Conservation (phyloP, 2,888 invertebrate genomes). For the Allophyes oxyacanthae region DNA sequence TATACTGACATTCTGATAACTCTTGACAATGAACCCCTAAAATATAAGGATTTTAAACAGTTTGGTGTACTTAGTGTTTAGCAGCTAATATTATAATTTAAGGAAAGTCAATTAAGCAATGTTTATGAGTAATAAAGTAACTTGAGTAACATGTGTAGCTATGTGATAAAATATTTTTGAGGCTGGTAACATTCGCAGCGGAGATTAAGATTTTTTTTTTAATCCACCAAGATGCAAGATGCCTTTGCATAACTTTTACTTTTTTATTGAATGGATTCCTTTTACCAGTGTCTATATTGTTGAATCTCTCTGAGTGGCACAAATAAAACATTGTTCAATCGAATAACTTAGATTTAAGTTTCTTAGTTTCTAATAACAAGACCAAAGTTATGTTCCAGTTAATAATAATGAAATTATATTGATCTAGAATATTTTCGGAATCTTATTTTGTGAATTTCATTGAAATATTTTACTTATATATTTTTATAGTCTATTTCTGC, state of each 20-base stretch:
- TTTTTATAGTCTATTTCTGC: conserved; percentile 35
- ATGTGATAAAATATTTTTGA: conserved; percentile 35
- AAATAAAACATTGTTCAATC: conserved; percentile 24
- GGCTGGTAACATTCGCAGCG: conserved; percentile 34
- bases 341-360: conserved; percentile 52
- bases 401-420: conserved; percentile 11
- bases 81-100: conserved; percentile 24
- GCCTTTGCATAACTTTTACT: conserved; percentile 15
- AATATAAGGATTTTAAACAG: not conserved
- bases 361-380: conserved; percentile 58
- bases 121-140: conserved; percentile 13
- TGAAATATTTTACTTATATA: conserved; percentile 21
- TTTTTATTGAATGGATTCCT: conserved; percentile 16
- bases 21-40: too few species aligned
- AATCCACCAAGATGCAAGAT: conserved; percentile 8
- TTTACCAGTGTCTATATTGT: conserved; percentile 23
- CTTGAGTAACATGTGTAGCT: conserved; percentile 1
- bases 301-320: conserved; percentile 55
- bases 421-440: conserved; percentile 33
- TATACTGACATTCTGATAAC: too few species aligned
- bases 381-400: conserved; percentile 69
- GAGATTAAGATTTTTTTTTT: conserved; percentile 21
- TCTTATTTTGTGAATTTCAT: conserved; percentile 13
- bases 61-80: not conserved
- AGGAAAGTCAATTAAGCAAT: conserved; percentile 8